These are phyloP conservation scores for Dromococcyx pavoninus DNA, from an alignment of 2,797 vertebrate species.

Conservation along the genomic window DNA sequence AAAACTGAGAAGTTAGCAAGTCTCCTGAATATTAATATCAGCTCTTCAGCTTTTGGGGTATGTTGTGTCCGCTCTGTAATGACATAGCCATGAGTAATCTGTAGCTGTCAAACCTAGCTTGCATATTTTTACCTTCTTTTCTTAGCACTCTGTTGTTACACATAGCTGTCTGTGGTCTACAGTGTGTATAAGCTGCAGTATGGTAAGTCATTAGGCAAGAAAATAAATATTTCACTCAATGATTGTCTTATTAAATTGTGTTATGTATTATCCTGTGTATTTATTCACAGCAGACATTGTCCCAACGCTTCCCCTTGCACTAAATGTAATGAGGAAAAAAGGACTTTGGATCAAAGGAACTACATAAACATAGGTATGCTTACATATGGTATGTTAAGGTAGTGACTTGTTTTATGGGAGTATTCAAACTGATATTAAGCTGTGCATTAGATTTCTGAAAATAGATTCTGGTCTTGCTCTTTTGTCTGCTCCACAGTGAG, in stretches of 20 bases:
- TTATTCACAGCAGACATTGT: not conserved
- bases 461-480: not conserved
- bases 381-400: not conserved
- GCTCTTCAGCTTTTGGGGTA: not conserved
- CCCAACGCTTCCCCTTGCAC: accelerated
- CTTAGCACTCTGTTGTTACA: not conserved
- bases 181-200: no score
- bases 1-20: not conserved
- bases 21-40: not conserved
- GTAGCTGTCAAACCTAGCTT: not conserved
- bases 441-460: not conserved
- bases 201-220: not conserved
- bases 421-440: not conserved
- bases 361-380: not conserved
- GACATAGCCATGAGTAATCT: not conserved
- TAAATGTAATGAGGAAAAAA: not conserved
- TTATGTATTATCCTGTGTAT: not conserved
- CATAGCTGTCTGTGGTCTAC: not conserved
- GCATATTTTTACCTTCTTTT: not conserved
- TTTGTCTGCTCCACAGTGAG: not conserved
- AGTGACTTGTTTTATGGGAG: not conserved
- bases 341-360: not conserved
- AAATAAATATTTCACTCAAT: not conserved
- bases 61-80: no score
- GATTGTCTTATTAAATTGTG: not conserved